Base-by-base conservation (phyloP, 2,113 vertebrate species). In the Malurus elegans region DNA sequence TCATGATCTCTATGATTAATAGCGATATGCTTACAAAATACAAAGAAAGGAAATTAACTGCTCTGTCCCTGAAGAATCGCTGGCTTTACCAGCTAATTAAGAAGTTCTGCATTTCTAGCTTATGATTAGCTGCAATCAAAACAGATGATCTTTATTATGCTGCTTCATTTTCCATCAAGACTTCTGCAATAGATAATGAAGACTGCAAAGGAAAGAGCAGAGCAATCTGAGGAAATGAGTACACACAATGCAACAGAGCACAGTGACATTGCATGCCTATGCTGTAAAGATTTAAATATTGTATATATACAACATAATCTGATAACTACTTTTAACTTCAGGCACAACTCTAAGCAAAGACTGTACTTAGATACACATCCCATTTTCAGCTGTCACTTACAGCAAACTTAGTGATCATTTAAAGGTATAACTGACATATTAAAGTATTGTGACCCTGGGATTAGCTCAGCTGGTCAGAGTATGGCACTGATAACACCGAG, bases 1-100 rank as follows among this genome's bases (percentile, higher is more conserved):
- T 83, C 54, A 86, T 62, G n/a, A 83, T 73, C 62, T 73, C 72
- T 38, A 21, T 80, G 60, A 96, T 92, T 91, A 94, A 91, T 62
- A 80, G 51, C 0, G 10, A 57, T 45, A 58, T 15, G 32, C 66
- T 74, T 71, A 66, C 61, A 62, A 92, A 96, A 78, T 62, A 50
- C 53, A 88, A 82, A 87, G 57, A 54, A 73, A 70, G 61, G 26
- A 89, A 91, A 74, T 81, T 74, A 95, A 79, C 60, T 71, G 61
- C 57, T 60, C 57, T 44, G 53, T 90, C 78, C 53, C 93, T 48
- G 48, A 84, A 86, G 67, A 84, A 67, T 26, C 10, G 0, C 69
- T 84, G 28, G 26, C 18, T 94, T 91, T 87, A 84, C 34, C 65
- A 90, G 38, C 60, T 53, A 95, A 74, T 74, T 91, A 71, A 54